A percentile compares a stretch with the other conserved stretches of the same genome.
phyloP scores from a whole-genome alignment of 2,888 invertebrate species.

The Brachypalpus laphriformis region DNA sequence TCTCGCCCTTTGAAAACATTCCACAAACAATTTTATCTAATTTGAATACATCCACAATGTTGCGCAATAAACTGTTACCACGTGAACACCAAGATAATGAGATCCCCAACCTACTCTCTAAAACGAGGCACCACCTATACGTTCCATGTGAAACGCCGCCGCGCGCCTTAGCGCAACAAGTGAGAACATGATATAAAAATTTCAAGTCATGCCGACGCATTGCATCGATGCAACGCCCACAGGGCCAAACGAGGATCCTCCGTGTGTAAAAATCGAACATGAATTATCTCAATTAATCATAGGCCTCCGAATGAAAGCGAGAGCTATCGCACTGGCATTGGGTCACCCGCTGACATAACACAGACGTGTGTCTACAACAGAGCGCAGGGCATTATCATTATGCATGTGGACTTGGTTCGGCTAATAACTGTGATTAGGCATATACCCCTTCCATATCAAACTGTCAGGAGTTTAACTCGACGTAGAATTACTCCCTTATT shows the following conservation, averaged over 20 bases:
- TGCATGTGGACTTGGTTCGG: slow-evolving; percentile 39
- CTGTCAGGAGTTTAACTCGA: slow-evolving; percentile 49
- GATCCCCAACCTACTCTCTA: neutral
- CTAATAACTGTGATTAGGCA: slow-evolving; percentile 69
- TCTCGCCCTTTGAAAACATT: neutral
- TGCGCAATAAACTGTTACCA: neutral
- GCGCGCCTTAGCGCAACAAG: slow-evolving; percentile 27
- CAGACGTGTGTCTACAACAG: neutral
- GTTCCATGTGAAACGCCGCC: slow-evolving; percentile 28
- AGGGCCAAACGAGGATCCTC: slow-evolving; percentile 34
- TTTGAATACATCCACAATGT: neutral
- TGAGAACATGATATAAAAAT: slow-evolving; percentile 37
- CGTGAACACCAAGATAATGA: neutral
- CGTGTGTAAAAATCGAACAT: slow-evolving; percentile 55
- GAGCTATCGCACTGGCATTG: slow-evolving; percentile 42
- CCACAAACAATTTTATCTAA: neutral
- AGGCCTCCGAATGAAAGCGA: slow-evolving; percentile 55
- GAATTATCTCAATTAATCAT: slow-evolving; percentile 64
- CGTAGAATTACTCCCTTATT: slow-evolving; percentile 34
- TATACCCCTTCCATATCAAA: slow-evolving; percentile 37
- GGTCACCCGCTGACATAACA: slow-evolving; percentile 60
- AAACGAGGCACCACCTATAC: slow-evolving; percentile 2
- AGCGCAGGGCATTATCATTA: slow-evolving; percentile 7
- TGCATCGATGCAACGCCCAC: slow-evolving; percentile 36
- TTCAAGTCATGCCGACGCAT: slow-evolving; percentile 46